Conservation (phyloP, 2,888 invertebrate genomes). For the Leptinotarsa tumamoca region DNA sequence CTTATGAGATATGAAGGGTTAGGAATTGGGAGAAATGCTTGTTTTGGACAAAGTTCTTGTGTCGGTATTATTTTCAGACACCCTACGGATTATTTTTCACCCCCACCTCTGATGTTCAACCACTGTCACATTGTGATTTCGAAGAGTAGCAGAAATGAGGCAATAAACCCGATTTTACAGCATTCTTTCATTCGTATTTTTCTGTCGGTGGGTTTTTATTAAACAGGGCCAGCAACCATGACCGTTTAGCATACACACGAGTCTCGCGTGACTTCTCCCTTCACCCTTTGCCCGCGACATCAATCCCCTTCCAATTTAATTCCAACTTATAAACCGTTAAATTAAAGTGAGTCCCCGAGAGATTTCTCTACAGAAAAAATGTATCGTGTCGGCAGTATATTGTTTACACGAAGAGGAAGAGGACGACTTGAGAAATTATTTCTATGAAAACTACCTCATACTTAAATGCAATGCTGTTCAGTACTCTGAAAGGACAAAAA, state of each 20-base stretch:
- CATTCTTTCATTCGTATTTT: slow-evolving; percentile 31
- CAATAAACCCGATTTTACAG: slow-evolving; percentile 29
- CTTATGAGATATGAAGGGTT: too few species aligned
- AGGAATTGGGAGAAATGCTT: too few species aligned
- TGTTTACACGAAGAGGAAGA: slow-evolving; percentile 26
- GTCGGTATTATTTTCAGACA: too few species aligned
- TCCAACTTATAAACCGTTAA: slow-evolving; percentile 66
- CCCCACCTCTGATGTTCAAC: not conserved
- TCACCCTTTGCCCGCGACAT: slow-evolving; percentile 42
- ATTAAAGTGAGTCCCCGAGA: slow-evolving; percentile 56
- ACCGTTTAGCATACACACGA: slow-evolving; percentile 62
- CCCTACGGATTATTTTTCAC: not conserved
- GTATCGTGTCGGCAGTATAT: slow-evolving; percentile 31
- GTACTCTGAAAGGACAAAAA: too few species aligned
- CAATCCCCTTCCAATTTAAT: slow-evolving; percentile 63
- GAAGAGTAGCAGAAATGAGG: slow-evolving; percentile 4
- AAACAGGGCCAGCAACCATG: slow-evolving; percentile 43
- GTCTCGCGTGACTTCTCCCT: slow-evolving; percentile 58
- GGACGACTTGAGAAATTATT: not conserved
- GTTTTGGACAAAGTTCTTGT: too few species aligned
- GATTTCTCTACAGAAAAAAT: slow-evolving; percentile 35
- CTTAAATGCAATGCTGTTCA: too few species aligned
- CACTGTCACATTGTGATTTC: not conserved
- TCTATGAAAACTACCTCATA: too few species aligned
- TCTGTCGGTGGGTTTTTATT: slow-evolving; percentile 33